phyloP scores from a whole-genome alignment of 2,113 vertebrate species.

The Camelus bactrianus region DNA sequence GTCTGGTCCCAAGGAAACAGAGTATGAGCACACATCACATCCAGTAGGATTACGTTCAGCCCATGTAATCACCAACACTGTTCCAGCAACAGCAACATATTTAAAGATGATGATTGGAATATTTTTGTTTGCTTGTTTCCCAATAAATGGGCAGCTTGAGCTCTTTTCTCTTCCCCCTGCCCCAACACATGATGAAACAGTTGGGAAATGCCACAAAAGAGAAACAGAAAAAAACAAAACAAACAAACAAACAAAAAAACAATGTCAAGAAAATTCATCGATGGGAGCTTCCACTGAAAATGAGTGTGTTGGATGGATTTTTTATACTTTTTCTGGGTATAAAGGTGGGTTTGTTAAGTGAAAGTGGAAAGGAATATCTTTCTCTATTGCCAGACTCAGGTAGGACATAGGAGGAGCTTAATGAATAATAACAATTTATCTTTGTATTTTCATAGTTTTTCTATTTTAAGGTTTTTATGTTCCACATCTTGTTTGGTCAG shows the following conservation, averaged over 20 bases:
- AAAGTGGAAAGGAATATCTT: neutral
- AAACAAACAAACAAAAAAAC: too few relatives aligned
- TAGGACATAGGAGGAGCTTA: neutral
- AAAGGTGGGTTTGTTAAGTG: neutral
- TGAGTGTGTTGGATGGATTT: neutral
- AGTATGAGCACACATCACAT: neutral
- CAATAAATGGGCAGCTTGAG: neutral
- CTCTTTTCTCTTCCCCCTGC: neutral
- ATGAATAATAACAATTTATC: neutral
- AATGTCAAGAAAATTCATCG: neutral
- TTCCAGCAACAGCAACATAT: neutral
- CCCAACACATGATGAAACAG: neutral
- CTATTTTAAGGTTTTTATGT: neutral
- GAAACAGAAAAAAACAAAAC: neutral
- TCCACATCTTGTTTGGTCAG: neutral
- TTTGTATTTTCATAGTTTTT: neutral
- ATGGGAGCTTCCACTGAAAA: neutral
- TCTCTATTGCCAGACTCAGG: neutral
- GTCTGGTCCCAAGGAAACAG: neutral
- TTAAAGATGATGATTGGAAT: neutral
- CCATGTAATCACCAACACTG: neutral
- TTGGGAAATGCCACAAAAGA: neutral
- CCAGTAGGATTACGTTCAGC: neutral
- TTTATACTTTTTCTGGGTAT: neutral
- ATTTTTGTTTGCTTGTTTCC: neutral